Base-by-base conservation (phyloP, 2,113 vertebrate genomes). In the Toxostoma redivivum region DNA sequence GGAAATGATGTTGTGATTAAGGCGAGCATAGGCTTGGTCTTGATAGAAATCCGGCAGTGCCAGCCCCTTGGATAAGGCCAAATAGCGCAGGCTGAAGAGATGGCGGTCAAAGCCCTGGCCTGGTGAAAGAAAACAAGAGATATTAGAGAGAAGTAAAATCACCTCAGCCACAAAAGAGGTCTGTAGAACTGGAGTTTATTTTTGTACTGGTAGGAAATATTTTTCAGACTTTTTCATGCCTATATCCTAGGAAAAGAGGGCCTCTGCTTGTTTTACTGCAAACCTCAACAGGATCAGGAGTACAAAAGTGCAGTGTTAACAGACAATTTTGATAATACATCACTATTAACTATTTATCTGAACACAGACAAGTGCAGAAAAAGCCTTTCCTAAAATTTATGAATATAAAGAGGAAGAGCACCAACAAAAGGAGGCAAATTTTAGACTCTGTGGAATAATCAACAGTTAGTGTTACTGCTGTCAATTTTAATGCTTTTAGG, bases 101-200 rank as follows among this genome's bases (percentile, higher is more conserved):
- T 99, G 99, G 14, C 99, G 98, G 97, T 99, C 99, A 88, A 99
- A 99, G 20, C 99, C 99, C 97, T 99, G 99, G 88, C 99, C 99
- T 99, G 96, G 92, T 18, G 67, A 95, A 81, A 96, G 19, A 94
- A 92, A 96, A 51, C 4, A 31, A 76, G 31, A 70, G 27, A 3
- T 50, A 11, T 89, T 69, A 94, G 33, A 95, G 25, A 88, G 24
- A 79, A 47, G 12, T 10, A 37, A 85, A 60, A 22, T 51, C 66
- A 35, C 12, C 65, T 89, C 61, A 77, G 62, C 12, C 66, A 57
- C 64, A 37, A 20, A 86, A 67, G 9, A 69, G 8, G 7, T 56
- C 38, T 50, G 3, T 1, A 67, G 33, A 83, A 58, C 18, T 47
- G 47, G 13, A 14, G 11, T 50, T 88, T 61, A 40, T 53, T 66